Conservation (phyloP, 2,888 invertebrate species). For the Drosophila maculinotata region DNA sequence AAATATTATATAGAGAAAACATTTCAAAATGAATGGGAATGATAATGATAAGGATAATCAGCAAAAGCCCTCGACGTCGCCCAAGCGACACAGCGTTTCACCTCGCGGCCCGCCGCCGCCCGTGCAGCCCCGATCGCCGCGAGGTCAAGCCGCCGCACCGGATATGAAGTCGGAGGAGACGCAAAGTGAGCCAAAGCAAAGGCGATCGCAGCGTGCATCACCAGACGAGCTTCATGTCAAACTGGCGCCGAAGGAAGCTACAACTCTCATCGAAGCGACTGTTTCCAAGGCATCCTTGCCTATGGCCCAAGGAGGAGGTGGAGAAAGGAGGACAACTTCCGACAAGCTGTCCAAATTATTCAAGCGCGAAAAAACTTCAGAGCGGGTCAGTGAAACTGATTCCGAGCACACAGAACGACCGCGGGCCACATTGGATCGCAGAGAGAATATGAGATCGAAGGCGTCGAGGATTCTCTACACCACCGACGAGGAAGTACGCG, state of each 20-base stretch:
- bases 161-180: background rate
- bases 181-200: background rate
- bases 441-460: constrained; percentile 24
- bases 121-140: constrained; percentile 1
- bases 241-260: background rate
- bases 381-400: no score
- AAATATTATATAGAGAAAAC: background rate
- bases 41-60: constrained; percentile 2
- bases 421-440: background rate
- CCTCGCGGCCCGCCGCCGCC: constrained; percentile 14
- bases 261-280: background rate
- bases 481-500: constrained; percentile 72
- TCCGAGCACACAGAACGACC: no score
- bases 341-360: no score
- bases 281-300: background rate
- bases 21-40: background rate
- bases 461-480: constrained; percentile 48
- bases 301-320: no score
- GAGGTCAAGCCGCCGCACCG: accelerated
- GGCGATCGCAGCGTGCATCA: background rate
- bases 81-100: background rate
- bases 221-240: no score
- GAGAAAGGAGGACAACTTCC: no score
- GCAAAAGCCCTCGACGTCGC: background rate
- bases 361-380: no score